These are phyloP conservation scores for Prionace glauca DNA, from an alignment of 2,797 vertebrate genomes.

Conservation along the genomic window DNA sequence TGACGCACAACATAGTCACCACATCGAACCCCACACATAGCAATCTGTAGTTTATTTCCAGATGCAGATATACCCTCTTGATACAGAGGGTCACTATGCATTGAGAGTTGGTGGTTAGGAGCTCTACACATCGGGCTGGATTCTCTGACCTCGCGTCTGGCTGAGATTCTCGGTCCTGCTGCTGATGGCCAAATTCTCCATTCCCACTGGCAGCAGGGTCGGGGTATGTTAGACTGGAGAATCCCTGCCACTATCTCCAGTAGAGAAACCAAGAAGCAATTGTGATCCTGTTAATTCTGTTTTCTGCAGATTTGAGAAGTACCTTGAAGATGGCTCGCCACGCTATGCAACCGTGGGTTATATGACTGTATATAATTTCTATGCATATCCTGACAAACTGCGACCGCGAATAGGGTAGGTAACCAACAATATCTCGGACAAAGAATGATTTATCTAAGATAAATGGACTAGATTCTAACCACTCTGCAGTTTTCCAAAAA, in stretches of 20 bases:
- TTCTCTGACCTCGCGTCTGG: too few relatives aligned
- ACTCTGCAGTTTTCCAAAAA: background rate
- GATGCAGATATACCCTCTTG: too few relatives aligned
- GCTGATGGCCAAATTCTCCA: too few relatives aligned
- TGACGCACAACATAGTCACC: background rate
- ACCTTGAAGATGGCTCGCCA: conserved; percentile 15
- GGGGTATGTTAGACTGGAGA: too few relatives aligned
- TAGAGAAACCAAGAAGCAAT: background rate
- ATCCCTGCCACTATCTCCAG: background rate
- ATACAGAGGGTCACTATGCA: background rate
- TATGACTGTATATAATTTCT: conserved; percentile 35
- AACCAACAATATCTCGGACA: background rate
- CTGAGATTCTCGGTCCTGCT: too few relatives aligned
- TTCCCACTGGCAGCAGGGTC: too few relatives aligned
- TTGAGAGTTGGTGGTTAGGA: background rate
- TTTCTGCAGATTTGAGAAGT: conserved; percentile 7
- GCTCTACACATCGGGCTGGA: background rate
- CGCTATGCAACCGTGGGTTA: conserved; percentile 28
- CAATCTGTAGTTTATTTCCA: background rate
- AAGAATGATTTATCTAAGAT: background rate
- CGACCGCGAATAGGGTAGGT: conserved; percentile 23
- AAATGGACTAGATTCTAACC: background rate
- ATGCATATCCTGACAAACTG: conserved; percentile 32
- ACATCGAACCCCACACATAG: background rate
- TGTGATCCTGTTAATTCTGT: background rate